Base-by-base conservation (phyloP, 2,113 vertebrate genomes). In the Taurulus bubalis region DNA sequence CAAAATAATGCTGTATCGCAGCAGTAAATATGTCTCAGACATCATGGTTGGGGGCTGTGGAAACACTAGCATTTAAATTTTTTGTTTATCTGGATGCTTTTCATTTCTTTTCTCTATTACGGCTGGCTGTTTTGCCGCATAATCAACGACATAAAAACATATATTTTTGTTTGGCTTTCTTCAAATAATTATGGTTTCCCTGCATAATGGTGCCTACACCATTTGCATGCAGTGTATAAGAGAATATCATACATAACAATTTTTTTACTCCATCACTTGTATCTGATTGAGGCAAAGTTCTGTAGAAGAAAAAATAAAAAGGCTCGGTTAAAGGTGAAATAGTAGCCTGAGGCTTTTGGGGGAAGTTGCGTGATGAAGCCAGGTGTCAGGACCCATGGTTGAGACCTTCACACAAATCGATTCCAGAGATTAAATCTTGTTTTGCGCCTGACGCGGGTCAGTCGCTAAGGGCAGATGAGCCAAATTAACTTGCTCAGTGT, bases 361-460 rank as follows among this genome's bases (percentile, higher is more conserved):
- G 55, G 60, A 85, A 67, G 76, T 71, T 77, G 49, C 0, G n/a
- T 85, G 84, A 91, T 88, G 78, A 87, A 90, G 68, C 75, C 73
- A 2, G 4, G 73, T 90, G 90, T 90, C 80, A 88, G 62, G 80
- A 87, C 81, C 87, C 71, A 2, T 20, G 72, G 68, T 91, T 90
- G 75, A 89, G 77, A 89, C 84, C 90, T 91, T 90, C 86, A 86
- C 86, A 89, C 77, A 84, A 91, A 93, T 93, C 87, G 80, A 92
- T 93, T 93, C 74, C 77, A 79, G 85, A 91, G 92, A 93, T 93
- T 90, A 86, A 91, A 94, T 93, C 90, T 86, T 90, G 88, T 94
- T 93, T 87, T 91, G 82, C 9, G 64, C 60, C 86, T 89, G 84
- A 92, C 87, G 28, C 62, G 74, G 85, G 87, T 90, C 90, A 88